Percentiles rank a stretch among this genome's conserved stretches.
Conservation (phyloP, 2,888 invertebrate genomes). For the Campaea margaritaria region DNA sequence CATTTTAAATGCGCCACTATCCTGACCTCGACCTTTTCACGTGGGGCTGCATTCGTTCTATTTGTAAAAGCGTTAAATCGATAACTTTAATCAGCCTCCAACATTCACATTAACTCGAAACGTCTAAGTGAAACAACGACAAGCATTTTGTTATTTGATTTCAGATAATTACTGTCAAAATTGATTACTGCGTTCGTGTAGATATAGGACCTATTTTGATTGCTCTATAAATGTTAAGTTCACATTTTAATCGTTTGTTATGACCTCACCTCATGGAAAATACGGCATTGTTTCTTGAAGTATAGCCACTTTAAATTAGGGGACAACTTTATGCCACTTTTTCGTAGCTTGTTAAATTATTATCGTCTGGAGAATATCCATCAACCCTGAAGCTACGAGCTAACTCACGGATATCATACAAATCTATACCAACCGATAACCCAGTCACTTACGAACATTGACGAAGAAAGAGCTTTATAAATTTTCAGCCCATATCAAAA, state of each 20-base stretch:
- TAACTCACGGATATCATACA: not conserved
- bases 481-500: not conserved
- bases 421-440: not conserved
- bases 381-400: not conserved
- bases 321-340: no score
- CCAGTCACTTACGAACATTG: not conserved
- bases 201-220: no score
- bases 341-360: not conserved
- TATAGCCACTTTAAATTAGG: no score
- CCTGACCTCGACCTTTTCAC: slow-evolving; percentile 57
- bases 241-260: no score
- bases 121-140: no score
- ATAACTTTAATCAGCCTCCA: slow-evolving; percentile 52
- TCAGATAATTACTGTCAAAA: no score
- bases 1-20: slow-evolving; percentile 45
- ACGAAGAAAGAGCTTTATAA: not conserved
- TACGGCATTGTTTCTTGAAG: not conserved
- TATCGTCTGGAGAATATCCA: not conserved
- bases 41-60: slow-evolving; percentile 54
- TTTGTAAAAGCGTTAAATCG: slow-evolving; percentile 56
- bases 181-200: no score
- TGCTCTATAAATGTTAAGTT: no score
- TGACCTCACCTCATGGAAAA: no score
- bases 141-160: not conserved
- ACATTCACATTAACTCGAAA: not conserved